Percentiles rank a stretch among this genome's conserved stretches.
Evolutionary conservation across 2,113 vertebrate genomes (phyloP).

Genomic region (Centropristis striata): DNA sequence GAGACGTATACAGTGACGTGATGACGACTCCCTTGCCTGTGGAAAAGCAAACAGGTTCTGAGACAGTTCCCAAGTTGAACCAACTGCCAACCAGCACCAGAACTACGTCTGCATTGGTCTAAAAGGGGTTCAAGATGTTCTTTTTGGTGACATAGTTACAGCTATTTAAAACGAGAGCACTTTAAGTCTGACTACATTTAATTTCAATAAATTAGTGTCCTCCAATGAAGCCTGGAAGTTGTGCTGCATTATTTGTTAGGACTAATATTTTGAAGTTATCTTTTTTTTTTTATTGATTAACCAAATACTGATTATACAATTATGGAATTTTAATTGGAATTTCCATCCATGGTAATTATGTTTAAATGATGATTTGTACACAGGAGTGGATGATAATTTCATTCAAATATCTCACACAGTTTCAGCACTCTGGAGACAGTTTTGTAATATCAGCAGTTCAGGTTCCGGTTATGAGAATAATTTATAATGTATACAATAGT

Average conservation of each 20-base stretch:
- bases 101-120: too few species aligned
- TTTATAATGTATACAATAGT: conserved; percentile 64
- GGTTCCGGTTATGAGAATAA: conserved; percentile 51
- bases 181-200: too few species aligned
- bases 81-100: too few species aligned
- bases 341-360: neutral
- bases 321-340: neutral
- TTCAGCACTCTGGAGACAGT: conserved; percentile 35
- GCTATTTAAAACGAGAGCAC: too few species aligned
- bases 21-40: too few species aligned
- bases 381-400: conserved; percentile 13
- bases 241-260: neutral
- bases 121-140: too few species aligned
- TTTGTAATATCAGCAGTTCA: conserved; percentile 49
- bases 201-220: too few species aligned
- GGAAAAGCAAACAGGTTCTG: too few species aligned
- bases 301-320: neutral
- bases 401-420: conserved; percentile 43
- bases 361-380: conserved; percentile 21
- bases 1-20: too few species aligned
- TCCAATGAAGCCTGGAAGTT: neutral
- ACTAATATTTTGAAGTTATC: neutral
- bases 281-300: neutral
- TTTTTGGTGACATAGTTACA: too few species aligned
- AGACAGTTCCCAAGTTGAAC: too few species aligned